A percentile compares a stretch with the other conserved stretches of the same genome.
phyloP scores from a whole-genome alignment of 2,113 vertebrate genomes.

The Pyxicephalus adspersus region DNA sequence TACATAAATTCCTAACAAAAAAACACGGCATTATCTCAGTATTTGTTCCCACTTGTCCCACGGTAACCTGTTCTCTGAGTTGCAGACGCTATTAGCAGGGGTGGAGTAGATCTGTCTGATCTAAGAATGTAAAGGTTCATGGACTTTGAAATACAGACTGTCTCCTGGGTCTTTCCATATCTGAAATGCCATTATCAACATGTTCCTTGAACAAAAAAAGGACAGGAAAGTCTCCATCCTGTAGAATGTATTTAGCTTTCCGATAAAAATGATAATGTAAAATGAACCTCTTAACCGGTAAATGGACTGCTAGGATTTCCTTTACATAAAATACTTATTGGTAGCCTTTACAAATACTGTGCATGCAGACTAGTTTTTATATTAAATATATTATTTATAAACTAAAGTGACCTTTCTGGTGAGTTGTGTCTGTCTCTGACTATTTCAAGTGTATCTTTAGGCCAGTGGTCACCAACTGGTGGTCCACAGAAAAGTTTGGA shows the following conservation, averaged over 20 bases:
- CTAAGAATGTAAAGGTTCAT: slow-evolving; percentile 70
- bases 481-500: too few relatives aligned
- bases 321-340: too few relatives aligned
- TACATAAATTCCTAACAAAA: background rate
- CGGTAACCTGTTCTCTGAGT: slow-evolving; percentile 64
- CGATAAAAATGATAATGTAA: background rate
- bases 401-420: too few relatives aligned
- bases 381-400: too few relatives aligned
- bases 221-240: slow-evolving; percentile 65
- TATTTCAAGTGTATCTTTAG: too few relatives aligned
- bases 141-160: slow-evolving; percentile 65
- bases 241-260: slow-evolving; percentile 7
- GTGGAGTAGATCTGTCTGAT: slow-evolving; percentile 69
- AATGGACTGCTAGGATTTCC: too few relatives aligned
- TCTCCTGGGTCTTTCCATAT: slow-evolving; percentile 74
- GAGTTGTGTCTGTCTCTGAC: too few relatives aligned
- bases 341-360: too few relatives aligned
- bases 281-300: too few relatives aligned
- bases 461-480: too few relatives aligned
- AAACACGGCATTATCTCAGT: background rate
- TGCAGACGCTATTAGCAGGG: slow-evolving; percentile 56
- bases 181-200: slow-evolving; percentile 71
- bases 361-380: too few relatives aligned
- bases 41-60: slow-evolving; percentile 48
- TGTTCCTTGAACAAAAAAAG: slow-evolving; percentile 68